Conservation (phyloP, 2,888 invertebrate species). For the Epirrita christyi region DNA sequence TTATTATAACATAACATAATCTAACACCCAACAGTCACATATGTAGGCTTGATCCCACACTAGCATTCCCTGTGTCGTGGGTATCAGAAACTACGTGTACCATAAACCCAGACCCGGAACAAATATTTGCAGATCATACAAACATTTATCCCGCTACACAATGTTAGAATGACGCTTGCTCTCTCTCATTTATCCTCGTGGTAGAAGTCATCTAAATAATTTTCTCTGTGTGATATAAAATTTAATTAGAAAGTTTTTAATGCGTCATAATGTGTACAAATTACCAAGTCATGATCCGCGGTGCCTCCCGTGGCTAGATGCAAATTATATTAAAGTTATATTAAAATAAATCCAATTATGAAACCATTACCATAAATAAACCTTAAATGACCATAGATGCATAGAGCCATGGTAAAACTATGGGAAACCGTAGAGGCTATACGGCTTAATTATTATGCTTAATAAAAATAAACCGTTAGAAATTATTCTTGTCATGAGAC, state of each 20-base stretch:
- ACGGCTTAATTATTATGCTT: conserved; percentile 61
- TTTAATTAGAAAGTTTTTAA: conserved; percentile 60
- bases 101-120: too few species aligned
- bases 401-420: conserved; percentile 10
- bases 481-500: conserved; percentile 56
- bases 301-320: conserved; percentile 62
- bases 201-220: neutral
- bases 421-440: conserved; percentile 31
- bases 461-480: conserved; percentile 54
- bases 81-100: too few species aligned
- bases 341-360: conserved; percentile 61
- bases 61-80: too few species aligned
- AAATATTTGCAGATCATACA: too few species aligned
- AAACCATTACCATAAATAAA: conserved; percentile 55
- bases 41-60: too few species aligned
- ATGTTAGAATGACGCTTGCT: too few species aligned
- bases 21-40: too few species aligned
- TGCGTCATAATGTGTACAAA: conserved; percentile 45
- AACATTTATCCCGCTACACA: too few species aligned
- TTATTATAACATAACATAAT: too few species aligned
- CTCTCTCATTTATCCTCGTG: too few species aligned
- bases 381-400: conserved; percentile 10
- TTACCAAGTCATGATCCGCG: conserved; percentile 67
- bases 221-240: conserved; percentile 22
- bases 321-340: conserved; percentile 54